Evolutionary conservation across 2,113 vertebrate genomes (phyloP).

Genomic region (Microcebus tavaratra): DNA sequence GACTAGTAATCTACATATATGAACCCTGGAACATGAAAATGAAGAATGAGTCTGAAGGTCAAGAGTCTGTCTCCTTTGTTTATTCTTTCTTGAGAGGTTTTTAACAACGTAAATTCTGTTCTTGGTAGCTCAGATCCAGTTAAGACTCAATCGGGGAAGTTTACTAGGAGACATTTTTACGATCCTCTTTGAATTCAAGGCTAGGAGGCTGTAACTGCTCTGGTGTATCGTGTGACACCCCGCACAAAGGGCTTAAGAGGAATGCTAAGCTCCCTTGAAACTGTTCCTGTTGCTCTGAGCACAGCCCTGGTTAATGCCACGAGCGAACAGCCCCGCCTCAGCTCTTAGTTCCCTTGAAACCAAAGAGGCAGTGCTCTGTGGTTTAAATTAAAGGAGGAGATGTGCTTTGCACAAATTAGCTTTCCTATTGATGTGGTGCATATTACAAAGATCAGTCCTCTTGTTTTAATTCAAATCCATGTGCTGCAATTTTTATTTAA

Average conservation of each 20-base stretch:
- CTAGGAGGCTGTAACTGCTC: not conserved
- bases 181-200: constrained; percentile 62
- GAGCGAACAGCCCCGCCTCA: not conserved
- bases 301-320: not conserved
- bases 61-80: not conserved
- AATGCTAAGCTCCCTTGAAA: constrained; percentile 8
- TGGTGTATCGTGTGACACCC: not conserved
- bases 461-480: constrained; percentile 70
- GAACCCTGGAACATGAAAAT: not conserved
- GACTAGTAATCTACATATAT: not conserved
- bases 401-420: constrained; percentile 64
- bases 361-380: constrained; percentile 26
- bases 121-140: not conserved
- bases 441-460: constrained; percentile 58
- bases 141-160: not conserved
- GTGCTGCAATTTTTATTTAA: constrained; percentile 75
- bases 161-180: constrained; percentile 9
- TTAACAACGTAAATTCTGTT: constrained; percentile 14
- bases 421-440: constrained; percentile 61
- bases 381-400: constrained; percentile 68
- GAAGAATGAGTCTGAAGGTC: not conserved
- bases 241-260: constrained; percentile 36
- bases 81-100: not conserved
- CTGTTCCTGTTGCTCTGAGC: not conserved
- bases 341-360: constrained; percentile 30